Percentiles rank a stretch among this genome's conserved stretches.
These are phyloP conservation scores for Sabatieria punctata DNA, from an alignment of 2,888 invertebrate species.

Conservation along the genomic window DNA sequence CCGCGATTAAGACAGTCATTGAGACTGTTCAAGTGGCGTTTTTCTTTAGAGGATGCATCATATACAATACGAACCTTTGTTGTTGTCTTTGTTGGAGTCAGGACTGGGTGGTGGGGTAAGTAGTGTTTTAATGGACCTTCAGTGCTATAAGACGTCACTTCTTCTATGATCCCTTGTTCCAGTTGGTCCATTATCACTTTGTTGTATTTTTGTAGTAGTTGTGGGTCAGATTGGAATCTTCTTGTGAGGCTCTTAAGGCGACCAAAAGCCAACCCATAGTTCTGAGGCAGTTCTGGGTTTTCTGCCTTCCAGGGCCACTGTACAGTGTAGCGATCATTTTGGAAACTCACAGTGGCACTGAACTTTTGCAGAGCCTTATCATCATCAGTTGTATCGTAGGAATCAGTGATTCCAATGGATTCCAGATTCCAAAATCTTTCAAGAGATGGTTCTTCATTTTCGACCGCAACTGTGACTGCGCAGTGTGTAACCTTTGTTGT, in stretches of 20 bases:
- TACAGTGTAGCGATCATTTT: not conserved
- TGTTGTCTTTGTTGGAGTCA: conserved; percentile 10
- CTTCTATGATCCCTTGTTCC: conserved; percentile 6
- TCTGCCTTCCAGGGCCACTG: conserved; percentile 1
- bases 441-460: too few relatives aligned
- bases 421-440: not conserved
- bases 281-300: not conserved
- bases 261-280: not conserved
- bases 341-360: not conserved
- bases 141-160: not conserved
- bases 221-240: not conserved
- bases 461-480: too few relatives aligned
- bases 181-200: not conserved
- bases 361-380: not conserved
- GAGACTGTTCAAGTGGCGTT: not conserved
- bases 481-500: too few relatives aligned
- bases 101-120: conserved; percentile 13
- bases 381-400: not conserved
- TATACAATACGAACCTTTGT: conserved; percentile 19
- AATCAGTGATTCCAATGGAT: not conserved
- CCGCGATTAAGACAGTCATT: conserved; percentile 13
- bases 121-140: conserved; percentile 8
- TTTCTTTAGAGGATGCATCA: conserved; percentile 15
- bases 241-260: not conserved
- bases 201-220: not conserved